Evolutionary conservation across 2,113 vertebrate genomes (phyloP).

Genomic region (Otolemur garnettii): DNA sequence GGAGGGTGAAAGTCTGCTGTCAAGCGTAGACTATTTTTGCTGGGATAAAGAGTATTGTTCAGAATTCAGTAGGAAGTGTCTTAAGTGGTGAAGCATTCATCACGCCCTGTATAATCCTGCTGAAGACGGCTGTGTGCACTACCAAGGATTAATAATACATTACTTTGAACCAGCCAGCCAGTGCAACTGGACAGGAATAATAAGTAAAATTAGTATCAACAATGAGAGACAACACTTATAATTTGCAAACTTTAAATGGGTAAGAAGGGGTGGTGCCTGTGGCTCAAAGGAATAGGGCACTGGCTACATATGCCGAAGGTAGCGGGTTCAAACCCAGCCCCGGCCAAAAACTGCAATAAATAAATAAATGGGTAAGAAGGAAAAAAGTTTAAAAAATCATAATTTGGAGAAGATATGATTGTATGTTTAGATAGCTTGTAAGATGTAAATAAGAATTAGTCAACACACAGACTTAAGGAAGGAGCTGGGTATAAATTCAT

Average conservation of each 20-base stretch:
- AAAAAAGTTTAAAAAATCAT: too few relatives aligned
- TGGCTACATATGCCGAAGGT: too few relatives aligned
- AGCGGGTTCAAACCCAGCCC: too few relatives aligned
- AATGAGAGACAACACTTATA: background rate
- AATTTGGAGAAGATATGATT: background rate
- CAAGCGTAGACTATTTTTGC: background rate
- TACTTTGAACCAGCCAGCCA: background rate
- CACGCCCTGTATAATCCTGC: background rate
- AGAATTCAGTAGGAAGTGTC: background rate
- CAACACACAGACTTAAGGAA: background rate
- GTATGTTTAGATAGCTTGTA: background rate
- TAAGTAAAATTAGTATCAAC: background rate
- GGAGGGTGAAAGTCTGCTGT: background rate
- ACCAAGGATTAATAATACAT: too few relatives aligned
- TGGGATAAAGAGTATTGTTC: background rate
- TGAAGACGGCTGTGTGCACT: too few relatives aligned
- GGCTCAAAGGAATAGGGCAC: too few relatives aligned
- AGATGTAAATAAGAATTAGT: background rate
- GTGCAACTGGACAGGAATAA: background rate
- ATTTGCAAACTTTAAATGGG: too few relatives aligned
- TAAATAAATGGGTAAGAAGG: too few relatives aligned
- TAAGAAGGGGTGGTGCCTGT: too few relatives aligned
- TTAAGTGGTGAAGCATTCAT: accelerated
- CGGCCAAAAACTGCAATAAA: too few relatives aligned
- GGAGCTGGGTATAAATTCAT: background rate